Conservation (phyloP, 2,888 invertebrate genomes). For the Lithophane semibrunnea region DNA sequence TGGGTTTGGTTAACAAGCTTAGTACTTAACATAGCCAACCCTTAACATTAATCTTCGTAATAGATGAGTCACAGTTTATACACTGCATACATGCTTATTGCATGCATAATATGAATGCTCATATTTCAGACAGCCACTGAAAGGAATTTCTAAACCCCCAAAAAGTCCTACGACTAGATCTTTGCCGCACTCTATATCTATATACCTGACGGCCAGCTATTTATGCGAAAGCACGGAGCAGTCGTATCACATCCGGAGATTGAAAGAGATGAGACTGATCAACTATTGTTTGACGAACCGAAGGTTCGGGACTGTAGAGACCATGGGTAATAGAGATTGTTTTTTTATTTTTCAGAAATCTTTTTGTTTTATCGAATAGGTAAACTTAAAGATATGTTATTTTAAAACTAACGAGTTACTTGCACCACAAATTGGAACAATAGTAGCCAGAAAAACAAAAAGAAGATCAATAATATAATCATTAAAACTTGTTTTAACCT, state of each 20-base stretch:
- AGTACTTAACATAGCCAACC: neutral
- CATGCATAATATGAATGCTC: neutral
- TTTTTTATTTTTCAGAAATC: neutral
- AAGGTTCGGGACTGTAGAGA: too few relatives aligned
- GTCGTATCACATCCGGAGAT: neutral
- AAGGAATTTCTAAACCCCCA: neutral
- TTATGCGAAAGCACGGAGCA: slow-evolving; percentile 3
- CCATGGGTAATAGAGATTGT: too few relatives aligned
- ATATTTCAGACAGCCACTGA: neutral
- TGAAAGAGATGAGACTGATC: neutral
- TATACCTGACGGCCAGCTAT: neutral
- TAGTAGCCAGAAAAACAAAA: neutral
- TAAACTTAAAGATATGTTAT: neutral
- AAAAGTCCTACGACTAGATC: neutral
- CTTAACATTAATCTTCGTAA: neutral
- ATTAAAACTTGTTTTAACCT: slow-evolving; percentile 26
- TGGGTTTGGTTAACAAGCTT: slow-evolving; percentile 10
- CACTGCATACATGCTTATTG: neutral
- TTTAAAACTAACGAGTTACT: slow-evolving; percentile 9
- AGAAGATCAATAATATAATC: neutral
- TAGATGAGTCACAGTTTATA: neutral
- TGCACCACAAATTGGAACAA: slow-evolving; percentile 12
- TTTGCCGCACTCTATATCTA: neutral
- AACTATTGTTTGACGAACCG: too few relatives aligned
- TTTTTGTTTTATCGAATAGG: neutral